Evolutionary conservation across 1,140 invertebrate genomes (phyloP).

Genomic region (fruit fly (Drosophila melanogaster)): DNA sequence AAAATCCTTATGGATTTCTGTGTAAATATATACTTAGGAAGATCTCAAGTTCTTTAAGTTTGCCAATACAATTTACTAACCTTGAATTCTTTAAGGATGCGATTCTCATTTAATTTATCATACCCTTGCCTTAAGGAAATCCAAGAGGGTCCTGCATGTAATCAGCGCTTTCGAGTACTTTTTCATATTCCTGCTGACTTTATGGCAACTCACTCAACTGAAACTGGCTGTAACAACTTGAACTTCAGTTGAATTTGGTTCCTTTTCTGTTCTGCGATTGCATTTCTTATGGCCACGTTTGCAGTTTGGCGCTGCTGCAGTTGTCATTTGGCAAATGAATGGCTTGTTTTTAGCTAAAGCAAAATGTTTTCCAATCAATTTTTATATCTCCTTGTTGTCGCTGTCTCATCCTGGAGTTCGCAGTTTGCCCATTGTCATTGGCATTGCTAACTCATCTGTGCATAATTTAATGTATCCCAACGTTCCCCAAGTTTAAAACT

Average conservation of each 20-base stretch:
- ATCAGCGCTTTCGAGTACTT: conserved; percentile 4
- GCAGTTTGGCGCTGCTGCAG: conserved; percentile 71
- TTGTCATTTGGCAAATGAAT: conserved; percentile 81
- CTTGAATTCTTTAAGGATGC: neutral
- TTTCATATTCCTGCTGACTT: conserved; percentile 40
- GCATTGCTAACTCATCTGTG: conserved; percentile 84
- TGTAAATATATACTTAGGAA: too few species aligned
- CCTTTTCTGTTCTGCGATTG: conserved; percentile 54
- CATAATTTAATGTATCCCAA: conserved; percentile 78
- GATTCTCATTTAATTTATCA: too few species aligned
- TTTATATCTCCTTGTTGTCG: conserved; percentile 73
- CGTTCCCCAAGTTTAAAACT: conserved; percentile 57
- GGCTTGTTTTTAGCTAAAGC: conserved; percentile 72
- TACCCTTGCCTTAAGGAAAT: too few species aligned
- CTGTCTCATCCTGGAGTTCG: conserved; percentile 10
- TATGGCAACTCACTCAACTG: conserved; percentile 43
- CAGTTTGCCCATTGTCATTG: conserved; percentile 60
- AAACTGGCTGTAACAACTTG: conserved; percentile 63
- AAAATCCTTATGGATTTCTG: too few species aligned
- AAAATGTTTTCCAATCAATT: conserved; percentile 84
- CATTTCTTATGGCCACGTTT: conserved; percentile 67
- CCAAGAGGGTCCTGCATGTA: neutral
- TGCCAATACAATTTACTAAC: too few species aligned
- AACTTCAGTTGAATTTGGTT: conserved; percentile 45
- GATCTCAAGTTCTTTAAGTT: too few species aligned